Evolutionary conservation across 2,797 vertebrate species (phyloP).

Genomic region (Danio aesculapii): DNA sequence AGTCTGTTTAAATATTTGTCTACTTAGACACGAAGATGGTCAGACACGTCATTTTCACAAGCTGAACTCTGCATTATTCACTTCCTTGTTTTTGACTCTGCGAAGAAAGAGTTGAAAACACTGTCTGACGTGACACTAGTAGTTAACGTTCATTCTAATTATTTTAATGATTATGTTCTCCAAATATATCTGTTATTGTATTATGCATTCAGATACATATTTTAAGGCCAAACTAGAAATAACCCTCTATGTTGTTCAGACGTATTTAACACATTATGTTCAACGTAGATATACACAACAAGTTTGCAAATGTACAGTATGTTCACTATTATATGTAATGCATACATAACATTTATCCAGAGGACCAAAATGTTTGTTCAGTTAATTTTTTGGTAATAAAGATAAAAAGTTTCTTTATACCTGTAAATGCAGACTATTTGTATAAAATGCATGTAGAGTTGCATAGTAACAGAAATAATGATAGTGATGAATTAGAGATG

Average conservation of each 20-base stretch:
- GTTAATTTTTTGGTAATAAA: too few relatives aligned
- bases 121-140: not conserved
- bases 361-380: too few relatives aligned
- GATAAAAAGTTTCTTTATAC: too few relatives aligned
- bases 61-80: not conserved
- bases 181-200: not conserved
- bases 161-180: not conserved
- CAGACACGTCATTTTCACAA: not conserved
- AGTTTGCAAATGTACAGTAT: too few relatives aligned
- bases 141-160: not conserved
- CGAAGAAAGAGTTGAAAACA: not conserved
- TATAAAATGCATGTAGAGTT: not conserved
- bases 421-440: not conserved
- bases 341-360: too few relatives aligned
- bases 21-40: too few relatives aligned
- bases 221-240: not conserved
- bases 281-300: too few relatives aligned
- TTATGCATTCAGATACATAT: not conserved
- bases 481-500: not conserved
- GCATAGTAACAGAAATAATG: too few relatives aligned
- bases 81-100: not conserved
- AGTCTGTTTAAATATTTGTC: slow-evolving; percentile 14
- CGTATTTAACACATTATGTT: too few relatives aligned
- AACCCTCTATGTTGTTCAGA: too few relatives aligned
- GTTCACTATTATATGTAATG: too few relatives aligned